A percentile compares a stretch with the other conserved stretches of the same genome.
These are phyloP conservation scores for Suricata suricatta DNA, from an alignment of 2,113 vertebrate genomes.

Conservation along the genomic window DNA sequence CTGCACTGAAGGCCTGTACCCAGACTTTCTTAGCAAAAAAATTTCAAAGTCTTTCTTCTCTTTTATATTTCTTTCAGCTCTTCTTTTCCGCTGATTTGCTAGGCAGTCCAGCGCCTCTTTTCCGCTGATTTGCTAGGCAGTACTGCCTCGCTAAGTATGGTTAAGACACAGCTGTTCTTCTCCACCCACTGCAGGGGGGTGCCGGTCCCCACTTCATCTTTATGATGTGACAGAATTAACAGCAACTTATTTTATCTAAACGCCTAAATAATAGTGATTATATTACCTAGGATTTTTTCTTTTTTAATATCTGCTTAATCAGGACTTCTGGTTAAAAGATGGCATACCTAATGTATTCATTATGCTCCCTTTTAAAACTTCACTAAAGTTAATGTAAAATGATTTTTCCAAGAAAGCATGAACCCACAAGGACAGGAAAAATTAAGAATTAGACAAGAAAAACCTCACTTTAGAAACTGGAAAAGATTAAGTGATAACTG, in stretches of 20 bases:
- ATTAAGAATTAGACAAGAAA: background rate
- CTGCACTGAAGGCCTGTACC: background rate
- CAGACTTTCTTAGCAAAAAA: background rate
- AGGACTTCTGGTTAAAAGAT: background rate
- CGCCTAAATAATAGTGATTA: background rate
- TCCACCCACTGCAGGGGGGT: background rate
- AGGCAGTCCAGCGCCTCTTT: background rate
- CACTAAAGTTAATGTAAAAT: background rate
- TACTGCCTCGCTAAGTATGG: background rate
- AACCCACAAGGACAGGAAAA: background rate
- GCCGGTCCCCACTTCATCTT: background rate
- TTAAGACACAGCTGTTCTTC: background rate
- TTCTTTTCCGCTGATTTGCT: background rate
- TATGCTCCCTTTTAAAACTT: background rate
- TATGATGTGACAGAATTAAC: background rate
- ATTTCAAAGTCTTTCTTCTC: background rate
- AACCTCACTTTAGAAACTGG: background rate
- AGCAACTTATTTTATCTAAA: background rate
- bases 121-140: background rate
- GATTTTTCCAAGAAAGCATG: background rate
- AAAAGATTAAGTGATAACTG: background rate
- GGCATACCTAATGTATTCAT: background rate
- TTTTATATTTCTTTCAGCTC: background rate
- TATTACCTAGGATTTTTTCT: background rate
- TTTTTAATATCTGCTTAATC: background rate